phyloP scores from a whole-genome alignment of 2,797 vertebrate species.

The Periparus ater region DNA sequence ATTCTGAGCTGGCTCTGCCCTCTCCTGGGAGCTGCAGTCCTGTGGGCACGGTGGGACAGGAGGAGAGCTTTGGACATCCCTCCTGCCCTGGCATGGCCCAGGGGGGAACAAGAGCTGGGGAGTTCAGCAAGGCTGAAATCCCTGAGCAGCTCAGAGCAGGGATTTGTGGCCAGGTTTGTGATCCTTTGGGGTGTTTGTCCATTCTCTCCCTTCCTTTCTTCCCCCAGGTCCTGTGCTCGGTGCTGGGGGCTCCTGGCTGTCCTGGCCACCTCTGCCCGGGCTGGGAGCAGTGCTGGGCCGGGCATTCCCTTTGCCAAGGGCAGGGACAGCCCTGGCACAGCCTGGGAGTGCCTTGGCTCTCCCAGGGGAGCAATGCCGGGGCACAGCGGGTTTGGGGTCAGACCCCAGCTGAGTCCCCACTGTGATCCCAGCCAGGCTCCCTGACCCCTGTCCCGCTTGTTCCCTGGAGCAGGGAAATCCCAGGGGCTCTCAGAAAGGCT shows the following conservation, averaged over 20 bases:
- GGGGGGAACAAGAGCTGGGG: not conserved
- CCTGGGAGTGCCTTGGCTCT: not conserved
- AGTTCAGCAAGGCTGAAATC: not conserved
- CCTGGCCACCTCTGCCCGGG: not conserved
- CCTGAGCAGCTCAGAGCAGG: not conserved
- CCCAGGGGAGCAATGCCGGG: not conserved
- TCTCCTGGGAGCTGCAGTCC: not conserved
- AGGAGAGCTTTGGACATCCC: not conserved
- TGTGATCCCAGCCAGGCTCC: not conserved
- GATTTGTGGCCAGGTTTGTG: not conserved
- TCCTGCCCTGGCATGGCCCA: too few species aligned
- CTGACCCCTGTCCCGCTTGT: not conserved
- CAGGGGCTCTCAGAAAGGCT: not conserved
- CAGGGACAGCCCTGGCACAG: not conserved
- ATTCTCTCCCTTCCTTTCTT: not conserved
- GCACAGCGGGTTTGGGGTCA: not conserved
- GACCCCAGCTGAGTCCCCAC: not conserved
- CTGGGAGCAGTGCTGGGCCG: not conserved
- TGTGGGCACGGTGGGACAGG: not conserved
- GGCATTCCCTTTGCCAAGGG: not conserved
- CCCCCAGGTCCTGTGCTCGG: too few species aligned
- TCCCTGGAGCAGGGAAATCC: not conserved
- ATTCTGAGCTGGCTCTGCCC: not conserved
- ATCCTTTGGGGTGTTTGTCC: not conserved
- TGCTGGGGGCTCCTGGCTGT: not conserved